A percentile compares a stretch with the other conserved stretches of the same genome.
Evolutionary conservation across 1,140 invertebrate genomes (phyloP).

Genomic region (Diorhabda elongata): DNA sequence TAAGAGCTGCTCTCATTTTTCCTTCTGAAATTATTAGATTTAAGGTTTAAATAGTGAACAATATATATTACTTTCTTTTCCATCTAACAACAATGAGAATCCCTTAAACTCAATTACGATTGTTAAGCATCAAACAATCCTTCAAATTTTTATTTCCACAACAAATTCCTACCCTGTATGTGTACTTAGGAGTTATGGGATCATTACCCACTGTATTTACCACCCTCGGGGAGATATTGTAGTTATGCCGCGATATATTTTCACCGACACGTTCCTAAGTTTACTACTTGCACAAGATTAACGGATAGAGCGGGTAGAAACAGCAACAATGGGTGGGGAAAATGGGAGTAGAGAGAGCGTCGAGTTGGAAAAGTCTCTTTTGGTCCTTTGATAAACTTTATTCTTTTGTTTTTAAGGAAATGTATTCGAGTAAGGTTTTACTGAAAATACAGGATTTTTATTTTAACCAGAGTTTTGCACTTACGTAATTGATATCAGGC

Average conservation of each 20-base stretch:
- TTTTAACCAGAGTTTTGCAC: not conserved
- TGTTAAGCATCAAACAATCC: too few relatives aligned
- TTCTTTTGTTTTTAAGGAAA: slow-evolving; percentile 7
- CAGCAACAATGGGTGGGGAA: not conserved
- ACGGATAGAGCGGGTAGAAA: not conserved
- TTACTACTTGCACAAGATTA: not conserved
- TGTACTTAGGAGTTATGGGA: not conserved
- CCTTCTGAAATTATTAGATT: too few relatives aligned
- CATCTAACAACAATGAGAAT: too few relatives aligned
- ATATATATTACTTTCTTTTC: too few relatives aligned
- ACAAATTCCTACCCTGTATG: too few relatives aligned
- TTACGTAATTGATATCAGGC: not conserved
- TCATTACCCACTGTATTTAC: not conserved
- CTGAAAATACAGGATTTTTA: not conserved
- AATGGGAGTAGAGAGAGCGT: not conserved
- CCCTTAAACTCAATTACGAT: too few relatives aligned
- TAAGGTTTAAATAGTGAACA: too few relatives aligned
- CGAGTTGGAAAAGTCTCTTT: not conserved
- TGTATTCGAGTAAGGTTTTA: not conserved
- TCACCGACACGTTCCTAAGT: slow-evolving; percentile 10
- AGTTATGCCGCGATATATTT: slow-evolving; percentile 14
- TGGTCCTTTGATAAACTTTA: slow-evolving; percentile 7
- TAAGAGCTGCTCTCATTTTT: too few relatives aligned
- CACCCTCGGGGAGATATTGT: slow-evolving; percentile 4
- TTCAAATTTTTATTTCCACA: too few relatives aligned